phyloP scores from a whole-genome alignment of 1,140 invertebrate genomes.

The Melanaphis sacchari region DNA sequence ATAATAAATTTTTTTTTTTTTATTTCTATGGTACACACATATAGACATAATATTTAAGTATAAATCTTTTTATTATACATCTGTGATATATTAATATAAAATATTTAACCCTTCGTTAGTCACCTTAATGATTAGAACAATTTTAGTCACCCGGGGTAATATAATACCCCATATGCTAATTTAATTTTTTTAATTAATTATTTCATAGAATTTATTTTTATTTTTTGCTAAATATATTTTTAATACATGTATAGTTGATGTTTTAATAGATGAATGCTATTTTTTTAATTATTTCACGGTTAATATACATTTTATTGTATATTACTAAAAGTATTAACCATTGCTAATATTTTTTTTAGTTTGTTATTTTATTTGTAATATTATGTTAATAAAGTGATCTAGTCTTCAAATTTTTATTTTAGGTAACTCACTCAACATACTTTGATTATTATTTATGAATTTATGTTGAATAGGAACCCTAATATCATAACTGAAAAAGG shows the following conservation, averaged over 20 bases:
- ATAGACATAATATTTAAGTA: not conserved
- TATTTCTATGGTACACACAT: not conserved
- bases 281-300: too few species aligned
- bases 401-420: conserved; percentile 3
- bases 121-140: conserved; percentile 25
- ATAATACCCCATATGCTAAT: not conserved
- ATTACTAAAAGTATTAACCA: too few species aligned
- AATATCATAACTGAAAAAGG: not conserved
- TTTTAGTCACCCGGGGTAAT: conserved; percentile 13
- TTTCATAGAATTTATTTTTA: conserved; percentile 6
- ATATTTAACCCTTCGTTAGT: conserved; percentile 23
- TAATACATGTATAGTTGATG: not conserved
- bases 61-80: too few species aligned
- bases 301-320: too few species aligned
- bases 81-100: too few species aligned
- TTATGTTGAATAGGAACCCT: conserved; percentile 8
- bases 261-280: too few species aligned
- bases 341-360: too few species aligned
- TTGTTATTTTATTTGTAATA: too few species aligned
- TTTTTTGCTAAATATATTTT: not conserved
- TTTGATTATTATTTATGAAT: conserved; percentile 13
- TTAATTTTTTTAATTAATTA: conserved; percentile 8
- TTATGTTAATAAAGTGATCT: too few species aligned
- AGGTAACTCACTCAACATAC: not conserved
- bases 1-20: not conserved